Conservation (phyloP, 2,888 invertebrate species). For the Aleiodes leptofemur region DNA sequence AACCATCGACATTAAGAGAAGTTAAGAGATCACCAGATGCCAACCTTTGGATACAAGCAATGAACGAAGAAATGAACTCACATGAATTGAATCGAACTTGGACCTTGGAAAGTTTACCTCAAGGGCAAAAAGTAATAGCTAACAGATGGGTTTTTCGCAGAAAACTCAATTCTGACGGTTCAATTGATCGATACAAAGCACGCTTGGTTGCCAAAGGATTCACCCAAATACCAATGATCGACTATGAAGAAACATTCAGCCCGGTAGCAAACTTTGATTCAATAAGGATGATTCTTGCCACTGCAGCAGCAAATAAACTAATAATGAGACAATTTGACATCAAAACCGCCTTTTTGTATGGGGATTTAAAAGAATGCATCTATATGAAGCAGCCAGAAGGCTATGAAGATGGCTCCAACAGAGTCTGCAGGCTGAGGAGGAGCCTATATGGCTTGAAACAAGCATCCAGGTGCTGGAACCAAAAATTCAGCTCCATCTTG, state of each 20-base stretch:
- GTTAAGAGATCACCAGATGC: too few relatives aligned
- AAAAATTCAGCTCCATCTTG: background rate
- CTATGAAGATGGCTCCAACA: background rate
- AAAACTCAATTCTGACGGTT: slow-evolving; percentile 26
- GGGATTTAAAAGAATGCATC: background rate
- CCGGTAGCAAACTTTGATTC: slow-evolving; percentile 5
- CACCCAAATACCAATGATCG: background rate
- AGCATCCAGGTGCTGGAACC: background rate
- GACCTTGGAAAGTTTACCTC: too few relatives aligned
- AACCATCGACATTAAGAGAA: too few relatives aligned
- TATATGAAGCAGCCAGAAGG: slow-evolving; percentile 9
- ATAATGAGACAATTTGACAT: slow-evolving; percentile 2
- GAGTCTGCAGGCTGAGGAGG: too few relatives aligned
- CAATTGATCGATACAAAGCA: background rate
- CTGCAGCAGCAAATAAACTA: background rate
- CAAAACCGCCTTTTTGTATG: slow-evolving; percentile 1
- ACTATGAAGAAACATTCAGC: slow-evolving; percentile 2
- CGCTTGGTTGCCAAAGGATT: background rate
- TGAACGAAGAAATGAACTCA: too few relatives aligned
- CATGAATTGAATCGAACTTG: too few relatives aligned
- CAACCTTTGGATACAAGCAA: too few relatives aligned
- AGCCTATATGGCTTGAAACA: slow-evolving; percentile 3
- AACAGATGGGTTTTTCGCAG: background rate
- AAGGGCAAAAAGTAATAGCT: too few relatives aligned
- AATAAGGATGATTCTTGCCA: background rate